Percentiles rank a stretch among this genome's conserved stretches.
These are phyloP conservation scores for Chloroclystis v-ata DNA, from an alignment of 2,888 invertebrate genomes.

Conservation along the genomic window DNA sequence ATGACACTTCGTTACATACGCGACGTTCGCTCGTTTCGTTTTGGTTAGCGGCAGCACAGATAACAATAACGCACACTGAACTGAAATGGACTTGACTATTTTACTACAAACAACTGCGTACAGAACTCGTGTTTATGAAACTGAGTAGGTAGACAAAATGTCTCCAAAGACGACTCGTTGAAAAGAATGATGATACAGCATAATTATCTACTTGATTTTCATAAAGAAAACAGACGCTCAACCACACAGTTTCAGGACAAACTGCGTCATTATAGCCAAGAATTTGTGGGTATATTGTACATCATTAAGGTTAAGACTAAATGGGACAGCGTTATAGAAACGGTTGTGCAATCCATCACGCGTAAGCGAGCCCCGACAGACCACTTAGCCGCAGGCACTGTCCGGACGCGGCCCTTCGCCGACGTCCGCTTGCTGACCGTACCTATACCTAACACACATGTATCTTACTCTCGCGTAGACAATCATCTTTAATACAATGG, in stretches of 20 bases:
- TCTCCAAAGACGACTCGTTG: no score
- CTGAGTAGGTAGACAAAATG: no score
- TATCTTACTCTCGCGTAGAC: not conserved
- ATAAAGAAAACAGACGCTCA: no score
- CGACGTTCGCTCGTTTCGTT: constrained; percentile 2
- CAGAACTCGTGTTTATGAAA: no score
- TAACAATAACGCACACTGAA: no score
- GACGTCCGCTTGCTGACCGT: constrained; percentile 40
- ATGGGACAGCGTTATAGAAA: constrained; percentile 48
- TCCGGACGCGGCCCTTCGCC: constrained; percentile 48
- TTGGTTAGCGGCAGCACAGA: constrained; percentile 1
- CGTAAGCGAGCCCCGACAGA: constrained; percentile 60
- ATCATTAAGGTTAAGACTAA: constrained; percentile 51
- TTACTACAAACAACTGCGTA: no score
- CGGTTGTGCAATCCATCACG: constrained; percentile 62
- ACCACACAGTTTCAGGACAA: constrained; percentile 25
- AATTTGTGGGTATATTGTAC: constrained; percentile 36
- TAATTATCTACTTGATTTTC: not conserved
- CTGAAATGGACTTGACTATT: no score
- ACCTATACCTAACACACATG: constrained; percentile 15
- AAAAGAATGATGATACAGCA: no score
- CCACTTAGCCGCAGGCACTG: constrained; percentile 68
- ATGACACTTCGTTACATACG: not conserved
- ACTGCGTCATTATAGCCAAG: constrained; percentile 40
- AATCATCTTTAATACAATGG: not conserved